Percentiles rank a stretch among this genome's conserved stretches.
Evolutionary conservation across 1,140 invertebrate genomes (phyloP).

Genomic region (Antheraea pernyi): DNA sequence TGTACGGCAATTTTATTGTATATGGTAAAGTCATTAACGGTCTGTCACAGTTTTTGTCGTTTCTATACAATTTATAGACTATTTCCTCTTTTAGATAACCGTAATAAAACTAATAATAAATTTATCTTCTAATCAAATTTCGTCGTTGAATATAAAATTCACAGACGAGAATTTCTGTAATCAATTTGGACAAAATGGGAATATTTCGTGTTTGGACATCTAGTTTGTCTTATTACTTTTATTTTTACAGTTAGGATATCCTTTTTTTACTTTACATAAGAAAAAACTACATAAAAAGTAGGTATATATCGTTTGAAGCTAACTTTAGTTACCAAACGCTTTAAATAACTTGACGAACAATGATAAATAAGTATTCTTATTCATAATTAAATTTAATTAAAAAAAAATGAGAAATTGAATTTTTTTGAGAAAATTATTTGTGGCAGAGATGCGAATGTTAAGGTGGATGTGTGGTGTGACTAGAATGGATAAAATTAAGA

Average conservation of each 20-base stretch:
- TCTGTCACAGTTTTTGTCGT: constrained; percentile 11
- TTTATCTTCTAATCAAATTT: background rate
- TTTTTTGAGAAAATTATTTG: no score
- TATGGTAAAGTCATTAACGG: background rate
- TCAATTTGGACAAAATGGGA: background rate
- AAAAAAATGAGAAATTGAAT: no score
- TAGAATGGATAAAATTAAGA: no score
- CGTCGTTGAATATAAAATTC: background rate
- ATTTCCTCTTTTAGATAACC: constrained; percentile 6
- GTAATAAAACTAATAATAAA: background rate
- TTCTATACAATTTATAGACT: constrained; percentile 8
- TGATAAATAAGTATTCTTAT: no score
- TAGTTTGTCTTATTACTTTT: no score
- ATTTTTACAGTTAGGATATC: constrained; percentile 12
- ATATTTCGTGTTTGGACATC: background rate
- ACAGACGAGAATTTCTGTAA: background rate
- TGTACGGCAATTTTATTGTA: background rate
- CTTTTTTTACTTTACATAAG: background rate
- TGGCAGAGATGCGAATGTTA: no score
- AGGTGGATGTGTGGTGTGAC: no score
- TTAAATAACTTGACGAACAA: no score
- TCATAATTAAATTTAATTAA: no score
- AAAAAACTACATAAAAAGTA: background rate
- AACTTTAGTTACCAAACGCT: no score
- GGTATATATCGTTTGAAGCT: no score